phyloP scores from a whole-genome alignment of 2,113 vertebrate species.

The Cygnus atratus region DNA sequence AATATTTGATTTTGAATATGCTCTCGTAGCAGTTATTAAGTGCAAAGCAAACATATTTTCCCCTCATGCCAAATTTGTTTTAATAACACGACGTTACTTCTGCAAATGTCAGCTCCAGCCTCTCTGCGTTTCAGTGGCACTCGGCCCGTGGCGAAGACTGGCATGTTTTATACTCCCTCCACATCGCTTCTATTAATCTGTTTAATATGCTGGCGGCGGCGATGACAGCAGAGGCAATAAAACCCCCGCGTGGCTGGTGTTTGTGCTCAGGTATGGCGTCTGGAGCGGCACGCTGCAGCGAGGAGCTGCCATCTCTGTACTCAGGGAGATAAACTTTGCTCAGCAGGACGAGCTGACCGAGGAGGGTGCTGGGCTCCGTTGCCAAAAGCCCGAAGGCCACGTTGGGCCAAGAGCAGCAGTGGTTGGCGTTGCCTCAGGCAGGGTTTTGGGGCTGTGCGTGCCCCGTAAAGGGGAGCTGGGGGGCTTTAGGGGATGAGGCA shows the following conservation, averaged over 20 bases:
- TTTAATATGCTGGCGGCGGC: slow-evolving; percentile 85
- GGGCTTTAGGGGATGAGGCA: no score
- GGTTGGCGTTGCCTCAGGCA: no score
- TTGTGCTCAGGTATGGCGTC: background rate
- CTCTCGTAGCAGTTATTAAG: background rate
- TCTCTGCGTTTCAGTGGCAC: background rate
- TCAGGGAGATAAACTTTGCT: background rate
- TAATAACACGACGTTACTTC: background rate
- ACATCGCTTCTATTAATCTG: slow-evolving; percentile 86
- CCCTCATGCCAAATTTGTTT: slow-evolving; percentile 18
- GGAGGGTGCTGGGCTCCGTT: background rate
- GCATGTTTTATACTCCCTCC: slow-evolving; percentile 80
- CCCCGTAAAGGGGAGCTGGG: no score
- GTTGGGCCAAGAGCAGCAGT: background rate
- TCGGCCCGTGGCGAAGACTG: slow-evolving; percentile 72
- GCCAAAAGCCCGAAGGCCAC: background rate
- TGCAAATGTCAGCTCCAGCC: slow-evolving; percentile 11
- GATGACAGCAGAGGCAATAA: slow-evolving; percentile 79
- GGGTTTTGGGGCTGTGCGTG: no score
- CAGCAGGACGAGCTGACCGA: background rate
- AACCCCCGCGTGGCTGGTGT: slow-evolving; percentile 73
- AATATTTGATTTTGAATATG: slow-evolving; percentile 13
- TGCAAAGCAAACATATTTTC: slow-evolving; percentile 17
- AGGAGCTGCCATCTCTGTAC: background rate
- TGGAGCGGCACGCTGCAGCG: background rate